A percentile compares a stretch with the other conserved stretches of the same genome.
These are phyloP conservation scores for Pseudolycoriella hygida DNA, from an alignment of 2,888 invertebrate species.

Conservation along the genomic window DNA sequence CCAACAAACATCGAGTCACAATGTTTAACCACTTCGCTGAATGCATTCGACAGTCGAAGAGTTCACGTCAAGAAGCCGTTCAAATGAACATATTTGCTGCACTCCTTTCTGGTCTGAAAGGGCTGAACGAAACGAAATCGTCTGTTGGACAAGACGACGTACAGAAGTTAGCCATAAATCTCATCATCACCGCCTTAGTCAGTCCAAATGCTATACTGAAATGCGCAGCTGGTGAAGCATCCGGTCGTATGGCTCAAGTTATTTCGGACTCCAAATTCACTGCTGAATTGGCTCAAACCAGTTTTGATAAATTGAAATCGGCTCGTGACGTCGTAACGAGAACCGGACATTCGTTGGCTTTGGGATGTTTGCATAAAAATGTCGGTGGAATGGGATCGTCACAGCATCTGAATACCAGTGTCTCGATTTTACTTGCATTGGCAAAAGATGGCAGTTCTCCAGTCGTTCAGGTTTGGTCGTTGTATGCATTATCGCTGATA, in stretches of 20 bases:
- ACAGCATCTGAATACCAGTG: constrained; percentile 84
- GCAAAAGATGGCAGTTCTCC: constrained; percentile 88
- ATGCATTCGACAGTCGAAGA: constrained; percentile 85
- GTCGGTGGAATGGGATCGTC: constrained; percentile 92
- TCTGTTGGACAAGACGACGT: constrained; percentile 78
- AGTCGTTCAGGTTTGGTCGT: constrained; percentile 94
- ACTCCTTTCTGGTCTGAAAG: constrained; percentile 71
- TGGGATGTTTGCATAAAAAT: constrained; percentile 92
- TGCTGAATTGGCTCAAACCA: constrained; percentile 74
- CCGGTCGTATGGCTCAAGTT: constrained; percentile 84
- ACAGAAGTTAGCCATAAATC: constrained; percentile 60
- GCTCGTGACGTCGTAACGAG: constrained; percentile 74
- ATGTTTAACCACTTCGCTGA: constrained; percentile 95
- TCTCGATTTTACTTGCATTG: constrained; percentile 82
- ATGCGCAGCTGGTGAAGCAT: constrained; percentile 87
- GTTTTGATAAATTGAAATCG: constrained; percentile 72
- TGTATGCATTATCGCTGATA: constrained; percentile 87
- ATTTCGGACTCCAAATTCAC: constrained; percentile 74
- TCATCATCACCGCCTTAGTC: constrained; percentile 64
- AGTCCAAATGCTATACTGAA: constrained; percentile 63
- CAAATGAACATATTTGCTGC: constrained; percentile 96
- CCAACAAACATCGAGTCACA: constrained; percentile 90
- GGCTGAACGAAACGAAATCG: constrained; percentile 72
- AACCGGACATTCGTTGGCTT: constrained; percentile 74
- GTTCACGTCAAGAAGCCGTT: constrained; percentile 80